Percentiles rank a stretch among this genome's conserved stretches.
phyloP scores from a whole-genome alignment of 2,888 invertebrate species.

The Sphaerophoria rueppellii region DNA sequence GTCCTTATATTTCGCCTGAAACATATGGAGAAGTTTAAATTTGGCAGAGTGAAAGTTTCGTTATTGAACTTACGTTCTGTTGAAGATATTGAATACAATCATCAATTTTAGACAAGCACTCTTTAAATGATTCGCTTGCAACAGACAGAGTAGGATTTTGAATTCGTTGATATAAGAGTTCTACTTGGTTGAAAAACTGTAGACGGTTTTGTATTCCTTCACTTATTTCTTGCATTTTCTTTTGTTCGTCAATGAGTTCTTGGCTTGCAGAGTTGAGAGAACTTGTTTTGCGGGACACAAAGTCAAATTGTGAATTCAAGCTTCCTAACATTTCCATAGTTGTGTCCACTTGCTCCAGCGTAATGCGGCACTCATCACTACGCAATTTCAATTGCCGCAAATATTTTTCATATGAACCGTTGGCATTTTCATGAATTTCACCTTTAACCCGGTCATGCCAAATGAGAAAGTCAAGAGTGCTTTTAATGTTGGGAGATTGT shows the following conservation, averaged over 20 bases:
- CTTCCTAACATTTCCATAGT: slow-evolving; percentile 88
- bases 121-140: slow-evolving; percentile 92
- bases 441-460: slow-evolving; percentile 90
- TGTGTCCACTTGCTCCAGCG: slow-evolving; percentile 87
- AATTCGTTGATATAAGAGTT: slow-evolving; percentile 90
- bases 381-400: slow-evolving; percentile 87
- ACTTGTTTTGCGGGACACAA: slow-evolving; percentile 96
- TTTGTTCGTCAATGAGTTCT: slow-evolving; percentile 94
- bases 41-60: too few relatives aligned
- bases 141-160: slow-evolving; percentile 91
- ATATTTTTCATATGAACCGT: slow-evolving; percentile 88
- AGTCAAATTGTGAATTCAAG: slow-evolving; percentile 90
- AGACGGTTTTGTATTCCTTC: slow-evolving; percentile 91
- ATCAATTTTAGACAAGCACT: slow-evolving; percentile 92
- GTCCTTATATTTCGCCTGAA: slow-evolving; percentile 92
- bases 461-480: slow-evolving; percentile 87
- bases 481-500: slow-evolving; percentile 82
- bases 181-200: slow-evolving; percentile 93
- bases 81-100: slow-evolving; percentile 93
- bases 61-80: slow-evolving; percentile 86
- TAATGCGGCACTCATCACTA: slow-evolving; percentile 86
- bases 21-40: slow-evolving; percentile 33
- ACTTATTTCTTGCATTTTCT: slow-evolving; percentile 90
- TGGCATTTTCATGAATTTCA: slow-evolving; percentile 87
- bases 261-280: slow-evolving; percentile 96